A percentile compares a stretch with the other conserved stretches of the same genome.
Conservation (phyloP, 1,140 invertebrate species). For the Philotrypesis tridentata region DNA sequence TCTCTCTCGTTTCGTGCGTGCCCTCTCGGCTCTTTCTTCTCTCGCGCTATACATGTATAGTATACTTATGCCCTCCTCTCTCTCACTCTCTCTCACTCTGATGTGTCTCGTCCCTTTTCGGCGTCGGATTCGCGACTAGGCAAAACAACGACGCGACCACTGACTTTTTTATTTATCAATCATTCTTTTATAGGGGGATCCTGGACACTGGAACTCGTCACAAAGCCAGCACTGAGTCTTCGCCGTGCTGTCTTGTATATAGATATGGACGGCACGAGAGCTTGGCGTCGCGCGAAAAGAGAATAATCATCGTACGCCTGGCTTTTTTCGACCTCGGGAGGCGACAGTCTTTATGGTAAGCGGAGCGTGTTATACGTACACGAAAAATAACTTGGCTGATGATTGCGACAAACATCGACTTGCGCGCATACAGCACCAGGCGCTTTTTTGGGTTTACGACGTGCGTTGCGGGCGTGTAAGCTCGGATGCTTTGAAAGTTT, state of each 20-base stretch:
- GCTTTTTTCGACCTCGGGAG: not conserved
- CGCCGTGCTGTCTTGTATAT: not conserved
- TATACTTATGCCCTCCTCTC: too few species aligned
- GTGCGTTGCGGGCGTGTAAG: not conserved
- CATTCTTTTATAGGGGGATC: too few species aligned
- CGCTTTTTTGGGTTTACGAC: not conserved
- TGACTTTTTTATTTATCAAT: slow-evolving; percentile 47
- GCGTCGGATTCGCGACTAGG: not conserved
- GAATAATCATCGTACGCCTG: not conserved
- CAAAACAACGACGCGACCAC: not conserved
- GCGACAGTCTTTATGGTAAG: not conserved
- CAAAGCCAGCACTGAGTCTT: not conserved
- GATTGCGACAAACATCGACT: not conserved
- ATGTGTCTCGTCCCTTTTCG: not conserved
- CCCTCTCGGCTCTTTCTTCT: not conserved
- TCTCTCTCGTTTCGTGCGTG: slow-evolving; percentile 21
- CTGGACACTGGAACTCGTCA: not conserved
- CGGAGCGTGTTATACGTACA: not conserved
- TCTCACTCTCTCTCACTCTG: not conserved
- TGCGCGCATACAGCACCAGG: not conserved
- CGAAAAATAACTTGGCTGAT: not conserved
- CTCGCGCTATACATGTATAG: not conserved
- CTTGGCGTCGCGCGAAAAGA: not conserved
- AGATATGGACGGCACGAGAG: not conserved
- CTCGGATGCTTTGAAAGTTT: not conserved